phyloP scores from a whole-genome alignment of 1,140 invertebrate genomes.

The Brachionus sp. region DNA sequence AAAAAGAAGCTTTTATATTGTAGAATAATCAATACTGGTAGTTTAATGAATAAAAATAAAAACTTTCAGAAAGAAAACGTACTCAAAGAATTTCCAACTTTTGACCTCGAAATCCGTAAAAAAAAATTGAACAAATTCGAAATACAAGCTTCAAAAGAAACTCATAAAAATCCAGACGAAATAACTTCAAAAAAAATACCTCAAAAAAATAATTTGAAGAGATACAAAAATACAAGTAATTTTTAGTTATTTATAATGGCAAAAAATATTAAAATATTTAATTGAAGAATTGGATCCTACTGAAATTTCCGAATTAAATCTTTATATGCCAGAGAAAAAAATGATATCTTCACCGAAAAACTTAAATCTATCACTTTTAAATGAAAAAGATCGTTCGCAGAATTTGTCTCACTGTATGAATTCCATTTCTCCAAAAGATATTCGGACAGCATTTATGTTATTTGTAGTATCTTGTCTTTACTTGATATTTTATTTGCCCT shows the following conservation, averaged over 20 bases:
- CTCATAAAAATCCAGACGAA: background rate
- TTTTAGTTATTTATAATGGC: background rate
- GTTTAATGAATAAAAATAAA: background rate
- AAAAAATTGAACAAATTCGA: background rate
- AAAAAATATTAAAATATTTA: background rate
- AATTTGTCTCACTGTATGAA: background rate
- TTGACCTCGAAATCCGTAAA: background rate
- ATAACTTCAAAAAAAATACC: background rate
- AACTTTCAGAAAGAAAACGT: background rate
- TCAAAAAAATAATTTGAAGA: background rate
- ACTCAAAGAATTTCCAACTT: background rate
- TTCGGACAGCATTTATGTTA: constrained; percentile 38
- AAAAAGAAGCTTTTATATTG: background rate
- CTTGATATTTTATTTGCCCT: constrained; percentile 18
- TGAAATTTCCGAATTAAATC: background rate
- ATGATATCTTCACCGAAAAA: background rate
- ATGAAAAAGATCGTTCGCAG: background rate
- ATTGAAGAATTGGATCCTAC: background rate
- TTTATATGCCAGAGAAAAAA: background rate
- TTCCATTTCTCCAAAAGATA: constrained; percentile 40
- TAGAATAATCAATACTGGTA: constrained; percentile 17
- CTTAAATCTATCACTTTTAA: background rate
- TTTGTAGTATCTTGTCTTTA: constrained; percentile 38
- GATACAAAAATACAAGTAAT: background rate
- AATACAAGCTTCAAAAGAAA: background rate